phyloP scores from a whole-genome alignment of 1,140 invertebrate genomes.

The Drosophila punjabiensis region DNA sequence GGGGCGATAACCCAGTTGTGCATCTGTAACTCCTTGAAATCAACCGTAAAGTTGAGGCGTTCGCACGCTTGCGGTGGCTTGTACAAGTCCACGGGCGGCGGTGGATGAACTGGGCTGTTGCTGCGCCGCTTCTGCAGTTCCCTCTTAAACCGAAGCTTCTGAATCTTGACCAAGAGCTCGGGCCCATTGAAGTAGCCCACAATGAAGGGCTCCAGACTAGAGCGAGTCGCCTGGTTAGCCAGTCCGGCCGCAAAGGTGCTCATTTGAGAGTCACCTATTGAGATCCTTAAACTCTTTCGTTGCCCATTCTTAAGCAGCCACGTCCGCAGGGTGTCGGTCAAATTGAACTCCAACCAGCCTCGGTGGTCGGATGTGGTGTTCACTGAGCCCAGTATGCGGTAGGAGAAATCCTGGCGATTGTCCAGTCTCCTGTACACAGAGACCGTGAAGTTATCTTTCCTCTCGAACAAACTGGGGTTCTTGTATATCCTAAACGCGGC shows the following conservation, averaged over 20 bases:
- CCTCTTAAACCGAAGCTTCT: constrained; percentile 76
- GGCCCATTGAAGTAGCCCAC: constrained; percentile 82
- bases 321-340: constrained; percentile 56
- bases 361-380: constrained; percentile 64
- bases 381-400: constrained; percentile 64
- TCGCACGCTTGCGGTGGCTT: constrained; percentile 71
- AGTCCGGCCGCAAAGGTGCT: constrained; percentile 48
- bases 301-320: constrained; percentile 59
- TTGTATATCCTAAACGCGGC: constrained; percentile 74
- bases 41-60: constrained; percentile 79
- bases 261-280: constrained; percentile 43
- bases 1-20: constrained; percentile 83
- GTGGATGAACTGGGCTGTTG: neutral
- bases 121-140: constrained; percentile 60
- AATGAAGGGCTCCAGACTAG: constrained; percentile 73
- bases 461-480: constrained; percentile 46
- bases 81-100: constrained; percentile 39
- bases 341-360: constrained; percentile 80
- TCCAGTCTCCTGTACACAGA: constrained; percentile 61
- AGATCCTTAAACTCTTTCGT: constrained; percentile 64
- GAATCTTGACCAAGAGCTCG: constrained; percentile 73
- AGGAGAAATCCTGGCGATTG: constrained; percentile 52
- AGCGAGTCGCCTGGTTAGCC: constrained; percentile 35
- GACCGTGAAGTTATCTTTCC: constrained; percentile 54
- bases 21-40: constrained; percentile 81